Evolutionary conservation across 2,797 vertebrate species (phyloP).

Genomic region (Sphenopsis melanotis): DNA sequence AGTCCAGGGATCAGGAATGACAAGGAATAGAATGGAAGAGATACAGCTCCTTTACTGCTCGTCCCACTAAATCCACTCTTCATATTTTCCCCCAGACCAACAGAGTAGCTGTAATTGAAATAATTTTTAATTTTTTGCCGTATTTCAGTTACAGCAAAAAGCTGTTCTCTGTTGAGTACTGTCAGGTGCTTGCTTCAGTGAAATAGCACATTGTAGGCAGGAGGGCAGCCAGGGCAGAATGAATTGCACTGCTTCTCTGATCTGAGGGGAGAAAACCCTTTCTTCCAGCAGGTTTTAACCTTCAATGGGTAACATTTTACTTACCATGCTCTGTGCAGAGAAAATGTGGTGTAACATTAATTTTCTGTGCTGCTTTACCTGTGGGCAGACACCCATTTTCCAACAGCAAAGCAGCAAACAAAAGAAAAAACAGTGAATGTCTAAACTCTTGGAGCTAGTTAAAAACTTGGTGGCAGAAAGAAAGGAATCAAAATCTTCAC

Average conservation of each 20-base stretch:
- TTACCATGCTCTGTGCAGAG: background rate
- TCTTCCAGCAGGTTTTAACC: background rate
- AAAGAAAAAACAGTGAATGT: background rate
- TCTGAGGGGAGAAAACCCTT: background rate
- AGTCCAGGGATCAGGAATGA: background rate
- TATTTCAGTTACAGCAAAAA: background rate
- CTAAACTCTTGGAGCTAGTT: background rate
- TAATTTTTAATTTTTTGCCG: background rate
- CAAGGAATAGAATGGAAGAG: background rate
- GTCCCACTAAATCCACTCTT: background rate
- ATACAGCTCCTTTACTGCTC: background rate
- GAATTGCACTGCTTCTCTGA: background rate
- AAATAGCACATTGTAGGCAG: background rate
- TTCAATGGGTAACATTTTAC: background rate
- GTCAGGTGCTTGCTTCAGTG: background rate
- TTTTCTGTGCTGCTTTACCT: background rate
- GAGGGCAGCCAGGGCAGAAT: background rate
- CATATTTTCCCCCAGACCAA: background rate
- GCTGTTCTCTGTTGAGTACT: background rate
- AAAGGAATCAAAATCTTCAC: background rate
- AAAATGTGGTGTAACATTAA: background rate
- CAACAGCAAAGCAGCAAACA: background rate
- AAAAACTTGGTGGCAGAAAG: background rate
- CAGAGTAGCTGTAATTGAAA: background rate
- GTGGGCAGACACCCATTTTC: background rate